Evolutionary conservation across 2,888 invertebrate genomes (phyloP).

Genomic region (Prionchulus punctatus): DNA sequence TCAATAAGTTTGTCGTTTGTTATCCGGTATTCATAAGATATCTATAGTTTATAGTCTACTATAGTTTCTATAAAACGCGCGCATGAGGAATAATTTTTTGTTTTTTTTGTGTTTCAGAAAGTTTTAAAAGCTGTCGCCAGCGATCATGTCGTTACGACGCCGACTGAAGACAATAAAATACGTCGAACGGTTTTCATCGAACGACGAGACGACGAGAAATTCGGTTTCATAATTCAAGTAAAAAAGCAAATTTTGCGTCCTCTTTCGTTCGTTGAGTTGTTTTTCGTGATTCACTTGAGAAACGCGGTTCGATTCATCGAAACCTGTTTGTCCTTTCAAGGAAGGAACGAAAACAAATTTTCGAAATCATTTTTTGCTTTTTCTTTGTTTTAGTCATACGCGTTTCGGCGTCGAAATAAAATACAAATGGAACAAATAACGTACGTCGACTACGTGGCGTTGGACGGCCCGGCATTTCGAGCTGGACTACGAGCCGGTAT

Average conservation of each 20-base stretch:
- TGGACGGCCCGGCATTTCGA: conserved; percentile 72
- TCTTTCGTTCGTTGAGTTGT: neutral
- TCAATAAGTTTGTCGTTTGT: too few relatives aligned
- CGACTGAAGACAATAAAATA: neutral
- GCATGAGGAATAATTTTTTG: too few relatives aligned
- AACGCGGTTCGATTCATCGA: too few relatives aligned
- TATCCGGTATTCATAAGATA: too few relatives aligned
- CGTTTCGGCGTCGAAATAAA: conserved; percentile 82
- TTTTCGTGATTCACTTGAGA: neutral
- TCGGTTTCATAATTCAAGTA: conserved; percentile 8
- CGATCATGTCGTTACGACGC: conserved; percentile 2
- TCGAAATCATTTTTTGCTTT: too few relatives aligned
- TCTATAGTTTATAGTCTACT: too few relatives aligned
- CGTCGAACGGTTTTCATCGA: conserved; percentile 1
- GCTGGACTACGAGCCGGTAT: conserved; percentile 78
- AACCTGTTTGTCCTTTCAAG: too few relatives aligned
- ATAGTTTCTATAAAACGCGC: too few relatives aligned
- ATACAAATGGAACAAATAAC: conserved; percentile 89
- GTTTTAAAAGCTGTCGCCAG: conserved; percentile 2
- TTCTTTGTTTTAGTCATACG: conserved; percentile 57
- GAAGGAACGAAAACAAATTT: too few relatives aligned
- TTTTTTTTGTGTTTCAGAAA: conserved; percentile 1
- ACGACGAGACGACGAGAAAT: neutral
- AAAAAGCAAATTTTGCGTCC: neutral
- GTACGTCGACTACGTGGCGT: conserved; percentile 87